These are phyloP conservation scores for Ceyx margarethae DNA, from an alignment of 2,113 vertebrate species.

Conservation along the genomic window DNA sequence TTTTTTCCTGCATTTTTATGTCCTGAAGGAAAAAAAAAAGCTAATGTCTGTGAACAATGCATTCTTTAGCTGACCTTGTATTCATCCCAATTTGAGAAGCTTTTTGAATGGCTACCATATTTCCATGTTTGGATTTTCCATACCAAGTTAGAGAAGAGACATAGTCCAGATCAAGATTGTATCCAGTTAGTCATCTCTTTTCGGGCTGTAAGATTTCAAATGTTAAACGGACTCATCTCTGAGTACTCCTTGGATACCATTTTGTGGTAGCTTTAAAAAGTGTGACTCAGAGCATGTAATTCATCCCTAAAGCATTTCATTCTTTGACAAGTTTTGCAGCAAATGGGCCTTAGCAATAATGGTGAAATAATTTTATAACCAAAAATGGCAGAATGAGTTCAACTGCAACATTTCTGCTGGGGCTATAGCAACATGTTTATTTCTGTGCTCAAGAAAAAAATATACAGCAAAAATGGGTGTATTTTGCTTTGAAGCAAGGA, in stretches of 20 bases:
- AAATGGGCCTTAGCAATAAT: not conserved
- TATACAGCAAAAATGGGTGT: not conserved
- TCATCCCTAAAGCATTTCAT: constrained; percentile 20
- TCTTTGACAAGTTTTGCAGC: not conserved
- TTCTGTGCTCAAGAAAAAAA: not conserved
- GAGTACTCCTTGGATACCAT: not conserved
- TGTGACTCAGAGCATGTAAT: constrained; percentile 2
- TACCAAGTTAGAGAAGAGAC: not conserved
- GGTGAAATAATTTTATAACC: not conserved
- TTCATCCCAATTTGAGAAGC: not conserved
- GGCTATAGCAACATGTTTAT: not conserved
- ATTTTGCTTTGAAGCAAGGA: not conserved
- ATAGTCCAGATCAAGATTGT: not conserved
- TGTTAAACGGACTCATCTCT: not conserved
- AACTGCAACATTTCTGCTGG: not conserved
- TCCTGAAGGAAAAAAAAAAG: not conserved
- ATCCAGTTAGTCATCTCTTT: not conserved
- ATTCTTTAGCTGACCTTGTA: not conserved
- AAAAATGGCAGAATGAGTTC: not conserved
- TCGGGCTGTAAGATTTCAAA: not conserved
- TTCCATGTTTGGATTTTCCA: not conserved
- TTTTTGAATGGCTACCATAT: not conserved
- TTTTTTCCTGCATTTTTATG: not conserved
- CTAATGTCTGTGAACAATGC: not conserved
- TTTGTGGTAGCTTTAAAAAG: not conserved